These are phyloP conservation scores for Ctenomys sociabilis DNA, from an alignment of 2,113 vertebrate genomes.

Conservation along the genomic window DNA sequence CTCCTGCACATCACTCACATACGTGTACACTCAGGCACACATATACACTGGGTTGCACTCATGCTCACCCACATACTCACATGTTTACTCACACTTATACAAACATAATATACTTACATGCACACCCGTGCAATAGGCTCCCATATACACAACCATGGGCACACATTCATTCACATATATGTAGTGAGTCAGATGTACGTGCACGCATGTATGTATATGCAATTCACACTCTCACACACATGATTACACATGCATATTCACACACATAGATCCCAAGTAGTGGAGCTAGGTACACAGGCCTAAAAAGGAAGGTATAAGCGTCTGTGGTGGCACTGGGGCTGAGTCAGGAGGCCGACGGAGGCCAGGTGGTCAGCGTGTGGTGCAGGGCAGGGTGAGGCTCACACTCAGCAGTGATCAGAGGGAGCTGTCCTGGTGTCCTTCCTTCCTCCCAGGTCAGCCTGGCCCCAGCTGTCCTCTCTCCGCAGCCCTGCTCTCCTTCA, in stretches of 20 bases:
- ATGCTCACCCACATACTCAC: background rate
- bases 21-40: background rate
- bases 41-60: background rate
- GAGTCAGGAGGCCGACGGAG: background rate
- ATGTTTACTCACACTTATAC: background rate
- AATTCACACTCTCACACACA: background rate
- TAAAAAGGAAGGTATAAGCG: accelerated
- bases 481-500: background rate
- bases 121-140: background rate
- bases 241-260: background rate
- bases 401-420: background rate
- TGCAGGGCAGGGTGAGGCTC: background rate
- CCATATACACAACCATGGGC: background rate
- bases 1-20: background rate
- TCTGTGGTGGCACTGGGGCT: accelerated
- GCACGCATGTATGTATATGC: background rate
- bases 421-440: background rate
- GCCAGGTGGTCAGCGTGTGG: background rate
- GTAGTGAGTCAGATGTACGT: background rate
- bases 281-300: background rate
- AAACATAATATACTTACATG: background rate
- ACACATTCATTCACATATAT: background rate
- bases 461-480: background rate
- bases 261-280: accelerated
- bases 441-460: background rate